Evolutionary conservation across 2,797 vertebrate species (phyloP), one percentile per base, ranked within the genome.

Genomic region (Glossophaga mutica): DNA sequence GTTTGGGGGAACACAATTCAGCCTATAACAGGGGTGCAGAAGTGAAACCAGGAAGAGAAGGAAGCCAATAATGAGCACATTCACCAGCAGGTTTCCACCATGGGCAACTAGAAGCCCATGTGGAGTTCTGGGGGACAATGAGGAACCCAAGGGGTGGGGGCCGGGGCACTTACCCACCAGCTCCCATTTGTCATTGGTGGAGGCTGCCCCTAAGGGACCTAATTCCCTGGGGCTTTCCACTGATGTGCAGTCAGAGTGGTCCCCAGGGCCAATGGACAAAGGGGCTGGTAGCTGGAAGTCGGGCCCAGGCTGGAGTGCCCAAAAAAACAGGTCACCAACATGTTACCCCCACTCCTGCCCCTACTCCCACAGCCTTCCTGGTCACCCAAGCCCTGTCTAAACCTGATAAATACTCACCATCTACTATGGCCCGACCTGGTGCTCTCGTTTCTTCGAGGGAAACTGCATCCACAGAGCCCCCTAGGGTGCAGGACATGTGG

Each of bases 81-180:
- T 10, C 1, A 18, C 77, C 6, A n/a, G 16, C 29, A 62, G 22
- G 16, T 52, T 24, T 71, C 55, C 68, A 34, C 3, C 1, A 7
- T 11, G 37, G 50, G 12, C 29, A n/a, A 3, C 34, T 39, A 26
- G 46, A 52, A 7, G 57, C 52, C 39, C 9, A 3, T 1, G 3
- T 59, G 22, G 44, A 57, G 14, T 12, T 59, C 76, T 9, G 59
- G 34, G 6, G 73, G 21, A 14, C 0, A 21, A 46, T 19, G n/a
- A 48, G 15, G 67, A 29, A 0, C 57, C 39, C 4, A 0, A 10
- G 16, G 3, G 2, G 10, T 6, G 39, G 65, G 24, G 32, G 9
- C 9, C 24, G 18, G 65, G 42, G 4, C 6, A 19, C 52, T 73
- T 21, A 34, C 15, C 11, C 21, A 52, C 6, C n/a, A 55, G 55